Conservation (phyloP, 2,888 invertebrate genomes). For the Osmoderma eremita region DNA sequence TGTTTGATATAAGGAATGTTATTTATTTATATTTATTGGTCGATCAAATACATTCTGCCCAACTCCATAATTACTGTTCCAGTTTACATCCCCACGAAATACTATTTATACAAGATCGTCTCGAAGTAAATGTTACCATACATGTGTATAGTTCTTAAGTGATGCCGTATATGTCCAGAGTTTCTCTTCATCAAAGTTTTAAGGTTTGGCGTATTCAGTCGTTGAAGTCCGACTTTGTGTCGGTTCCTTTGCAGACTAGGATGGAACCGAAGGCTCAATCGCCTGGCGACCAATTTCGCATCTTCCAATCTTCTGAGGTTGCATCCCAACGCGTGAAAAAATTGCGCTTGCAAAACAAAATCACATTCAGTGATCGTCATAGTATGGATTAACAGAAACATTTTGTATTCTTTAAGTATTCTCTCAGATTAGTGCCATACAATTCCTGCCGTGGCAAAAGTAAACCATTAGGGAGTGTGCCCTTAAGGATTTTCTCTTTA, state of each 20-base stretch:
- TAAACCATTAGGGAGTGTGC: slow-evolving; percentile 50
- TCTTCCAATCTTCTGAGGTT: slow-evolving; percentile 48
- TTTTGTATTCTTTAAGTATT: slow-evolving; percentile 40
- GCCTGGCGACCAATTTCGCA: slow-evolving; percentile 56
- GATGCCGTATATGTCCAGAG: slow-evolving; percentile 58
- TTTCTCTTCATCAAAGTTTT: slow-evolving; percentile 58
- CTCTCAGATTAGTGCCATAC: slow-evolving; percentile 56
- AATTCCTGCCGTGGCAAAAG: slow-evolving; percentile 60
- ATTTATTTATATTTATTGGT: too few relatives aligned
- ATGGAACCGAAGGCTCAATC: slow-evolving; percentile 55
- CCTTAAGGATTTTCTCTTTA: slow-evolving; percentile 58
- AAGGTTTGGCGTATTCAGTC: slow-evolving; percentile 53
- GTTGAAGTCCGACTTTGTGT: slow-evolving; percentile 53
- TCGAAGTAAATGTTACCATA: slow-evolving; percentile 52
- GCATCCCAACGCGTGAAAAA: slow-evolving; percentile 60
- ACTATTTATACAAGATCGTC: neutral
- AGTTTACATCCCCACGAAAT: neutral
- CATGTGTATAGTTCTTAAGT: slow-evolving; percentile 60
- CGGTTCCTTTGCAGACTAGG: slow-evolving; percentile 53
- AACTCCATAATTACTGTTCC: too few relatives aligned
- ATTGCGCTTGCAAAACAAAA: slow-evolving; percentile 62
- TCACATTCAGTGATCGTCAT: slow-evolving; percentile 63
- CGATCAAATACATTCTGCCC: too few relatives aligned
- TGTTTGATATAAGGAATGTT: too few relatives aligned
- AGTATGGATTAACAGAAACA: slow-evolving; percentile 63